phyloP scores from a whole-genome alignment of 1,140 invertebrate genomes.

The Littorina saxatilis region DNA sequence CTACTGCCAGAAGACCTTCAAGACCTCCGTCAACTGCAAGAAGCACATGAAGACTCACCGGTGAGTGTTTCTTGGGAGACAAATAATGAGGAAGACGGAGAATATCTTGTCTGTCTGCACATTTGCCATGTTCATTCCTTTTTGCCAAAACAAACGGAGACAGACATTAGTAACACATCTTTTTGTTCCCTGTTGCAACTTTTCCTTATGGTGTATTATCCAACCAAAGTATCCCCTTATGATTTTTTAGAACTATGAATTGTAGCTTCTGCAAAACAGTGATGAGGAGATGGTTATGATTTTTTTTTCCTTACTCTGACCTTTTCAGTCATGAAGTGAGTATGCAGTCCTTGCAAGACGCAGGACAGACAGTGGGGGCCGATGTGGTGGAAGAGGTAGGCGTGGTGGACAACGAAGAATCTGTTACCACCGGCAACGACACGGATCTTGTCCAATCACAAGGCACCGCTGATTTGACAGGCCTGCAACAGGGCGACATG shows the following conservation, averaged over 20 bases:
- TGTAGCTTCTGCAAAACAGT: too few species aligned
- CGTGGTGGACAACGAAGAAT: slow-evolving; percentile 55
- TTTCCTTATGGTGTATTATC: too few species aligned
- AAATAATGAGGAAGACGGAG: neutral
- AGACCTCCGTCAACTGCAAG: slow-evolving; percentile 82
- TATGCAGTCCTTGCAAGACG: slow-evolving; percentile 69
- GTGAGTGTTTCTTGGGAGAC: slow-evolving; percentile 47
- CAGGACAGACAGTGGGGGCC: slow-evolving; percentile 40
- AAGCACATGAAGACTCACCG: slow-evolving; percentile 84
- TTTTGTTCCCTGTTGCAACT: too few species aligned
- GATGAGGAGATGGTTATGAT: too few species aligned
- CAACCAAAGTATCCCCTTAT: too few species aligned
- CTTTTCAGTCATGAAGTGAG: slow-evolving; percentile 78
- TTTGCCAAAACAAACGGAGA: too few species aligned
- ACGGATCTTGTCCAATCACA: slow-evolving; percentile 50
- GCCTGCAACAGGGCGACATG: slow-evolving; percentile 51
- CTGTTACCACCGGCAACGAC: slow-evolving; percentile 35
- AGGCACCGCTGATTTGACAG: slow-evolving; percentile 48
- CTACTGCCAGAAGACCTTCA: slow-evolving; percentile 85
- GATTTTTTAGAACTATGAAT: too few species aligned
- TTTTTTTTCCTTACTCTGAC: too few species aligned
- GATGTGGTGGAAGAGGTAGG: slow-evolving; percentile 44
- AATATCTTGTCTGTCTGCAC: too few species aligned
- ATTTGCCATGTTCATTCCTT: too few species aligned
- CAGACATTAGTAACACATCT: too few species aligned